Conservation (phyloP, 1,140 invertebrate species). For the Contarinia nasturtii region DNA sequence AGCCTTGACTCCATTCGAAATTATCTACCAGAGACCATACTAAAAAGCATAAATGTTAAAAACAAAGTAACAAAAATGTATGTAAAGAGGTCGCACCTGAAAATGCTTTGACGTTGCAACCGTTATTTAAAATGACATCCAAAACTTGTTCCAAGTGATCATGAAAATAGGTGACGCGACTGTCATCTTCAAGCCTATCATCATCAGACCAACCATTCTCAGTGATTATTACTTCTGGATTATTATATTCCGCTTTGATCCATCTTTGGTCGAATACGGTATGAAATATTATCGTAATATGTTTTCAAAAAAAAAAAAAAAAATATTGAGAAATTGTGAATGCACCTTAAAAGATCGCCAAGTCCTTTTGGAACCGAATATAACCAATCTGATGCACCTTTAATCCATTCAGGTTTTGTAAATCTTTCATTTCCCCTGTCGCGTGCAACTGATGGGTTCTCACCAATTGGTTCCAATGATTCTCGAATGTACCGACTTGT, state of each 20-base stretch:
- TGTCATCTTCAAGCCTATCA: slow-evolving; percentile 29
- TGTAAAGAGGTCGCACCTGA: neutral
- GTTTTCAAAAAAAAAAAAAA: too few relatives aligned
- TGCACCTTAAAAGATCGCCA: slow-evolving; percentile 30
- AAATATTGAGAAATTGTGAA: too few relatives aligned
- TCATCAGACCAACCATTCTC: slow-evolving; percentile 46
- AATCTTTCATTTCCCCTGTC: slow-evolving; percentile 19
- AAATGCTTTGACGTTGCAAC: neutral
- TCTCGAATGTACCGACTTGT: slow-evolving; percentile 23
- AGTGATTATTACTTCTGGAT: slow-evolving; percentile 40
- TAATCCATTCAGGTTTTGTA: slow-evolving; percentile 24
- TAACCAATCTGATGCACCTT: slow-evolving; percentile 26
- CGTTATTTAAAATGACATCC: neutral
- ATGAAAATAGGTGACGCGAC: slow-evolving; percentile 22
- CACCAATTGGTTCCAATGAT: slow-evolving; percentile 4
- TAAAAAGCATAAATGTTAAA: slow-evolving; percentile 42
- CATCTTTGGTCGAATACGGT: too few relatives aligned
- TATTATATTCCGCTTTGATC: slow-evolving; percentile 37
- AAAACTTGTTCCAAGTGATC: slow-evolving; percentile 6
- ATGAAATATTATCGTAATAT: too few relatives aligned
- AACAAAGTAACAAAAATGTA: too few relatives aligned
- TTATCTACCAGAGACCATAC: slow-evolving; percentile 62
- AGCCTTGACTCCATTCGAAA: slow-evolving; percentile 56
- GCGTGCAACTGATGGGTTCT: slow-evolving; percentile 15
- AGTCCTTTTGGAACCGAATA: slow-evolving; percentile 17